A percentile compares a stretch with the other conserved stretches of the same genome.
Evolutionary conservation across 2,888 invertebrate genomes (phyloP).

Genomic region (Parthenolecanium corni): DNA sequence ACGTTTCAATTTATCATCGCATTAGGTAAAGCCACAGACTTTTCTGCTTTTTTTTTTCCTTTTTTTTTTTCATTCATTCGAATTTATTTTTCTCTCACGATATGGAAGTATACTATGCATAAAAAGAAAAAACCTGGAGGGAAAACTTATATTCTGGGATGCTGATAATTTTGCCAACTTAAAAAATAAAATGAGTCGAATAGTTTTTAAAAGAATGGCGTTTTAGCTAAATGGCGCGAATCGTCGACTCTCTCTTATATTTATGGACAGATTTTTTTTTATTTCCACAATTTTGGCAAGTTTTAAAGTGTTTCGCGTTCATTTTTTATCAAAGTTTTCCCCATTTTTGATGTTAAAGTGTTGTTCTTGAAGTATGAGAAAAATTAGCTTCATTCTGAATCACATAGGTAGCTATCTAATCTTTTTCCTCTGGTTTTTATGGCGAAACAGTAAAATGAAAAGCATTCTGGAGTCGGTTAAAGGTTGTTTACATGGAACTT

Average conservation of each 20-base stretch:
- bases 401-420: no score
- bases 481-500: no score
- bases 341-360: no score
- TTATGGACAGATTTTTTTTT: neutral
- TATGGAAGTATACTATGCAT: no score
- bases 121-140: neutral
- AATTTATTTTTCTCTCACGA: no score
- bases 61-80: no score
- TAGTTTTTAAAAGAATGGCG: slow-evolving; percentile 1
- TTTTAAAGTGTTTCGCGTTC: neutral
- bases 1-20: neutral
- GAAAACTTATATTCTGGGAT: neutral
- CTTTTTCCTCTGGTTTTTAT: no score
- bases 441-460: no score
- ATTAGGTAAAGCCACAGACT: neutral
- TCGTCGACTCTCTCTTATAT: neutral
- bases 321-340: no score
- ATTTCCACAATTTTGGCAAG: neutral
- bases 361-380: no score
- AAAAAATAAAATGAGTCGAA: neutral
- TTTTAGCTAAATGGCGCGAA: neutral
- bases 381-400: no score
- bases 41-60: neutral
- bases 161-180: neutral
- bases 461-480: no score